phyloP scores from a whole-genome alignment of 2,888 invertebrate species.

The Cerceris ruficornis region DNA sequence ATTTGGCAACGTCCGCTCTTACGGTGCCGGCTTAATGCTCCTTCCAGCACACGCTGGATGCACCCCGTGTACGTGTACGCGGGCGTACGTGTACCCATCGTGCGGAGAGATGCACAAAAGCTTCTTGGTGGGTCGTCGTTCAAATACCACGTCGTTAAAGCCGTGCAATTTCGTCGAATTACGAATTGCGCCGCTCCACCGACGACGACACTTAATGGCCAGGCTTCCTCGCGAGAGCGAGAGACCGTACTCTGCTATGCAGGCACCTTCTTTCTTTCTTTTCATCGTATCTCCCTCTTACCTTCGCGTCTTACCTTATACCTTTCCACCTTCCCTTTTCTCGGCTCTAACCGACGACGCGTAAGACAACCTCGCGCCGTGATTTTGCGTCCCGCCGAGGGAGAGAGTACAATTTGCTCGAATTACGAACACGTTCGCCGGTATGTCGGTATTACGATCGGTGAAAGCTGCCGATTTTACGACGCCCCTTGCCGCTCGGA shows the following conservation, averaged over 20 bases:
- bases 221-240: no score
- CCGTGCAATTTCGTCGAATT: constrained; percentile 64
- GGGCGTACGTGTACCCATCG: constrained; percentile 16
- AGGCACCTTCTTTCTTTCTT: neutral
- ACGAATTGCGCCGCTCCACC: constrained; percentile 52
- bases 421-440: constrained; percentile 44
- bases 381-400: constrained; percentile 38
- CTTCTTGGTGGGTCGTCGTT: constrained; percentile 49
- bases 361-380: neutral
- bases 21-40: constrained; percentile 44
- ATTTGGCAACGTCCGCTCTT: constrained; percentile 57
- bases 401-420: constrained; percentile 55
- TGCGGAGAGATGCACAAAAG: constrained; percentile 31
- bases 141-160: constrained; percentile 57
- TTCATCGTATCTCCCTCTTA: neutral
- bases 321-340: neutral
- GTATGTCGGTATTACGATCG: constrained; percentile 32
- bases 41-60: constrained; percentile 4
- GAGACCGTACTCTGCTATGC: no score
- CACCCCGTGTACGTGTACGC: neutral
- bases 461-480: constrained; percentile 62
- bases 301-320: neutral
- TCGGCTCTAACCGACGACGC: neutral
- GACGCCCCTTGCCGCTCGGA: constrained; percentile 12
- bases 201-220: constrained; percentile 53